These are phyloP conservation scores for Alectura lathami DNA, from an alignment of 2,113 vertebrate genomes.

Conservation along the genomic window DNA sequence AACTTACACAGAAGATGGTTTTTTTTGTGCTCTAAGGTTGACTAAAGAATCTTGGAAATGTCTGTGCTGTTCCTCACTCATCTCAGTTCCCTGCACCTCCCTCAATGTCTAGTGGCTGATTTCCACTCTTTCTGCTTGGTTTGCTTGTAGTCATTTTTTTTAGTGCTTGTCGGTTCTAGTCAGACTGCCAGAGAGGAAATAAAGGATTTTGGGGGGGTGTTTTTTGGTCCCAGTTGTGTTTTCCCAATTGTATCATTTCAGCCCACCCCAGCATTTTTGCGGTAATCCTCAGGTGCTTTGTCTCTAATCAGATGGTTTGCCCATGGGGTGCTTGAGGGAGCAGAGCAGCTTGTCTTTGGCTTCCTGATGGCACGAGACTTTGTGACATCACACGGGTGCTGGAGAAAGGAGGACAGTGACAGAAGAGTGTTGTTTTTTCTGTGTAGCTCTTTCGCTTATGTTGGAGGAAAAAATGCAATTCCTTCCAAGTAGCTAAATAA, in stretches of 20 bases:
- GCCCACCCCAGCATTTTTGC: not conserved
- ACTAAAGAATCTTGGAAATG: not conserved
- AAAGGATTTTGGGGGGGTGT: rapidly evolving
- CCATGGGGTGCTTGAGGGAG: not conserved
- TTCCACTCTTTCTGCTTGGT: not conserved
- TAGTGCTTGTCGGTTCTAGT: not conserved
- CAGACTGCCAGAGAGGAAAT: not conserved
- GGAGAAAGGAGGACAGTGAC: not conserved
- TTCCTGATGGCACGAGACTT: not conserved
- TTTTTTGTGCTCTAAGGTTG: not conserved
- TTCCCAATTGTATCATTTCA: not conserved
- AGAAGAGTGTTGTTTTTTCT: not conserved
- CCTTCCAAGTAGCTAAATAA: not conserved
- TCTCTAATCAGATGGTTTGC: not conserved
- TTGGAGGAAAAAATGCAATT: not conserved
- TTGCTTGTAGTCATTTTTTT: not conserved
- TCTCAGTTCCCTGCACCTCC: rapidly evolving
- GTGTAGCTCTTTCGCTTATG: not conserved
- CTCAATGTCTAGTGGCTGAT: not conserved
- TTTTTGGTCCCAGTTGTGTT: not conserved
- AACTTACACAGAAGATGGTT: not conserved
- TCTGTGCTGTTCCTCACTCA: rapidly evolving
- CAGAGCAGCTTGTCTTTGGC: not conserved
- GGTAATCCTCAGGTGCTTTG: not conserved
- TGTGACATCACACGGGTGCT: not conserved